Evolutionary conservation across 2,888 invertebrate species (phyloP).

Genomic region (Drosophila lutescens): DNA sequence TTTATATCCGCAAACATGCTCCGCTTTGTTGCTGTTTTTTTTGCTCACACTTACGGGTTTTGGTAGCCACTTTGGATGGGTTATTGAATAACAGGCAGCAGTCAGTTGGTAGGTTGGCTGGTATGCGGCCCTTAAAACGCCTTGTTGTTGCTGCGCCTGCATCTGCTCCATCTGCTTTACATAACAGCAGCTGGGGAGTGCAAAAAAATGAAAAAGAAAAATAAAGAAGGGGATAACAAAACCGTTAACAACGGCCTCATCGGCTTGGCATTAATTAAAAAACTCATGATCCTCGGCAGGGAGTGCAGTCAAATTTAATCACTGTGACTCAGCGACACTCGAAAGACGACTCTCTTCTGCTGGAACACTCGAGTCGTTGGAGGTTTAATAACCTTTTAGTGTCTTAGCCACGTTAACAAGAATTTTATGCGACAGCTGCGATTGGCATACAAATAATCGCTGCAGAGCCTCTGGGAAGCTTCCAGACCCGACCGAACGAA

Average conservation of each 20-base stretch:
- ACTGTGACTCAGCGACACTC: constrained; percentile 26
- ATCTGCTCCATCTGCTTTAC: constrained; percentile 56
- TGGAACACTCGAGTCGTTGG: constrained; percentile 44
- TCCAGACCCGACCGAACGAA: constrained; percentile 16
- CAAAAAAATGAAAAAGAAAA: constrained; percentile 26
- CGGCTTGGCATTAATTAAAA: constrained; percentile 70
- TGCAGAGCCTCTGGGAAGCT: constrained; percentile 21
- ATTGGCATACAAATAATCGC: constrained; percentile 25
- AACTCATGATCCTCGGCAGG: constrained; percentile 16
- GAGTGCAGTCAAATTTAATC: constrained; percentile 38
- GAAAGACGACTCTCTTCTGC: constrained; percentile 28
- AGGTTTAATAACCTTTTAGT: constrained; percentile 75
- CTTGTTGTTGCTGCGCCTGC: constrained; percentile 43
- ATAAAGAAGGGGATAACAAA: constrained; percentile 22
- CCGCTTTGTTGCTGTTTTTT: constrained; percentile 39
- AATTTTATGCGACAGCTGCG: constrained; percentile 67
- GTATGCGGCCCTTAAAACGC: constrained; percentile 50
- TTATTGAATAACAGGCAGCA: constrained; percentile 66
- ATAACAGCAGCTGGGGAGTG: constrained; percentile 53
- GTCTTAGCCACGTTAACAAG: constrained; percentile 75
- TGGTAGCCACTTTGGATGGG: constrained; percentile 47
- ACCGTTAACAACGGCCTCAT: constrained; percentile 60
- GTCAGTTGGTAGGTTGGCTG: constrained; percentile 17
- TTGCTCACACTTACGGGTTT: constrained; percentile 25
- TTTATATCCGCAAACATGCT: constrained; percentile 68